Evolutionary conservation across 2,797 vertebrate genomes (phyloP).

Genomic region (Premnoplex brunnescens): DNA sequence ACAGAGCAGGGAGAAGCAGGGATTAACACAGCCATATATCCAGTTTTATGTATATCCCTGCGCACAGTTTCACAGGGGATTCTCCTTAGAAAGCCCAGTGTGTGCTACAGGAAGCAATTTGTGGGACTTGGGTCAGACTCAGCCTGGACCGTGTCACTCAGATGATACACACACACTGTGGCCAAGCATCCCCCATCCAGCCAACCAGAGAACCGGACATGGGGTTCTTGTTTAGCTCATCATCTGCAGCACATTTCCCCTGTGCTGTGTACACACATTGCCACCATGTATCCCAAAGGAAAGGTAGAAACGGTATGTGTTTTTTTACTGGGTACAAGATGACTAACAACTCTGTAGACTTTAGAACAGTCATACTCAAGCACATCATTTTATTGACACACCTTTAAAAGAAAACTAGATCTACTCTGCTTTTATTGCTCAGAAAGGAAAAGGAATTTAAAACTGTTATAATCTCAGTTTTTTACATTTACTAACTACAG

Average conservation of each 20-base stretch:
- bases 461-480: neutral
- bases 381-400: neutral
- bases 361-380: neutral
- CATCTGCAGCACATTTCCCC: neutral
- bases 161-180: too few relatives aligned
- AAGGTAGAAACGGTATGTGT: neutral
- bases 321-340: neutral
- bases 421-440: neutral
- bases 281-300: neutral
- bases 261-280: neutral
- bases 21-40: neutral
- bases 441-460: neutral
- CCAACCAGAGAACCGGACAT: neutral
- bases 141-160: neutral
- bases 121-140: neutral
- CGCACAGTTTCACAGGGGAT: neutral
- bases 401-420: neutral
- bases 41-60: neutral
- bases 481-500: neutral
- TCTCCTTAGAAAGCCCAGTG: neutral
- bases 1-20: neutral
- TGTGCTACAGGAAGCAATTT: neutral
- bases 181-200: neutral
- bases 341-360: neutral
- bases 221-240: accelerated